Conservation (phyloP, 2,888 invertebrate genomes). For the Cetonia aurata region DNA sequence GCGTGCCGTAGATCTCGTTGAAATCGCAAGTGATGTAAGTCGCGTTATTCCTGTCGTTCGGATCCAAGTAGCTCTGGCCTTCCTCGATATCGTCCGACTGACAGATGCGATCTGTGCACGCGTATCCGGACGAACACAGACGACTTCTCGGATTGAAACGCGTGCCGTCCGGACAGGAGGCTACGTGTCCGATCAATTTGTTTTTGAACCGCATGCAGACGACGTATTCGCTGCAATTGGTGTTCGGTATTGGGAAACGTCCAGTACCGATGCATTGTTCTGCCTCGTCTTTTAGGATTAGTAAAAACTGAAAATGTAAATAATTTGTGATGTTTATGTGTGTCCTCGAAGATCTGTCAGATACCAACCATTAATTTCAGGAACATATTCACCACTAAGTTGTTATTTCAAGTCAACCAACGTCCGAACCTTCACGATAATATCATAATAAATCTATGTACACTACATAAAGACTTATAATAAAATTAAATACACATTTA, state of each 20-base stretch:
- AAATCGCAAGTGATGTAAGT: slow-evolving; percentile 37
- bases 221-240: slow-evolving; percentile 34
- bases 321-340: background rate
- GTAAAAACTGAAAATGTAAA: slow-evolving; percentile 26
- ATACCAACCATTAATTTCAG: slow-evolving; percentile 35
- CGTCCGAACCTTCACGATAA: slow-evolving; percentile 3
- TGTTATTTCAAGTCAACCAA: background rate
- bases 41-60: slow-evolving; percentile 41
- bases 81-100: slow-evolving; percentile 6
- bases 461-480: background rate
- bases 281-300: slow-evolving; percentile 31
- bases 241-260: slow-evolving; percentile 36
- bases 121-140: slow-evolving; percentile 32
- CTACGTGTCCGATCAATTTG: slow-evolving; percentile 20
- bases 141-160: slow-evolving; percentile 41
- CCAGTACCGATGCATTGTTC: slow-evolving; percentile 25
- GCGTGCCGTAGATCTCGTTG: slow-evolving; percentile 26
- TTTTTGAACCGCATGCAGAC: slow-evolving; percentile 18
- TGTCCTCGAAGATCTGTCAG: background rate
- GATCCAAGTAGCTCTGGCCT: slow-evolving; percentile 25
- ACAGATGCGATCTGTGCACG: slow-evolving; percentile 39
- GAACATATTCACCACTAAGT: slow-evolving; percentile 18
- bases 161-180: slow-evolving; percentile 30
- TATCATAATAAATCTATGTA: background rate
- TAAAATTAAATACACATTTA: background rate